These are phyloP conservation scores for Zaprionus capensis DNA, from an alignment of 1,140 invertebrate genomes.

Conservation along the genomic window DNA sequence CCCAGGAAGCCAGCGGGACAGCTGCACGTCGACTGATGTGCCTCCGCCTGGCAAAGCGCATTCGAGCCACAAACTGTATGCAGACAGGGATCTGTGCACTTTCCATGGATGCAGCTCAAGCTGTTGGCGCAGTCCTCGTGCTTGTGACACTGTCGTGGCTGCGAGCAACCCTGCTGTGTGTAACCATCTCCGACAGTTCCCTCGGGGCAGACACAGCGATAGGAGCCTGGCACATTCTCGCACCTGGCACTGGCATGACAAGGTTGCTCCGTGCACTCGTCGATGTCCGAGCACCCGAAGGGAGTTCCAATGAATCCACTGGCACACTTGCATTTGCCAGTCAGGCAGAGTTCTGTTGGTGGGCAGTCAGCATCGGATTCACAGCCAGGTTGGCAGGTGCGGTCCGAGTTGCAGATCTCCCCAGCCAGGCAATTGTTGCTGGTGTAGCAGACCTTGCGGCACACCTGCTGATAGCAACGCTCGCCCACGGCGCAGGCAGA, in stretches of 20 bases:
- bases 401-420: constrained; percentile 92
- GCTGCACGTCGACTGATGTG: constrained; percentile 89
- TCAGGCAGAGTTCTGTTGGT: constrained; percentile 91
- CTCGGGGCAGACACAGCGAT: constrained; percentile 90
- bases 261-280: constrained; percentile 91
- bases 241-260: constrained; percentile 93
- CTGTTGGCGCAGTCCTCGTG: constrained; percentile 89
- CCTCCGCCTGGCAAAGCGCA: constrained; percentile 89
- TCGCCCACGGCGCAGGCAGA: constrained; percentile 92
- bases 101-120: constrained; percentile 89
- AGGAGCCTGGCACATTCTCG: constrained; percentile 92
- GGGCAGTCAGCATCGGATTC: constrained; percentile 92
- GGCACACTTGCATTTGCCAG: constrained; percentile 91
- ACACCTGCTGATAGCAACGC: constrained; percentile 91
- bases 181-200: constrained; percentile 92
- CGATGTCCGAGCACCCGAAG: constrained; percentile 90
- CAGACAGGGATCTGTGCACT: constrained; percentile 91
- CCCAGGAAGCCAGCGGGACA: constrained; percentile 92
- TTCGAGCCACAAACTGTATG: constrained; percentile 89
- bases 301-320: constrained; percentile 89
- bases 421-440: constrained; percentile 95
- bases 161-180: constrained; percentile 88
- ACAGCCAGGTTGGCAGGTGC: constrained; percentile 92
- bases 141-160: constrained; percentile 89
- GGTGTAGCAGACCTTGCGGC: constrained; percentile 93